Percentiles rank a stretch among this genome's conserved stretches.
phyloP scores from a whole-genome alignment of 2,113 vertebrate genomes.

The Bufo gargarizans region DNA sequence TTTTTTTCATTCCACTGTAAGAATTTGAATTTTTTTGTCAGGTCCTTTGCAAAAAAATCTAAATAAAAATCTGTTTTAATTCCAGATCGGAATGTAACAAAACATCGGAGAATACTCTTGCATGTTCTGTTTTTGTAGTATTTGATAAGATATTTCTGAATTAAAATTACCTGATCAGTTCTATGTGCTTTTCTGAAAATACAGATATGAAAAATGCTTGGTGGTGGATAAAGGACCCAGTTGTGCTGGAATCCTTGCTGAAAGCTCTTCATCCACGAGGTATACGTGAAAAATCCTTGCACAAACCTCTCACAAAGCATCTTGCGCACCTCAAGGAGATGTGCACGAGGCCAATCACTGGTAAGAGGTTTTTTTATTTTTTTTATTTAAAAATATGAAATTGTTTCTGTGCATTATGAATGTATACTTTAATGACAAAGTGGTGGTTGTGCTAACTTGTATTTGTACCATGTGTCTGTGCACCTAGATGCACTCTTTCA shows the following conservation, averaged over 20 bases:
- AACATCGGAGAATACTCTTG: too few relatives aligned
- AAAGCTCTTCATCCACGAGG: conserved; percentile 87
- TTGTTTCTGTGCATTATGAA: too few relatives aligned
- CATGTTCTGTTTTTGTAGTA: not conserved
- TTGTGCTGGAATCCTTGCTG: conserved; percentile 79
- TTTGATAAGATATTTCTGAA: not conserved
- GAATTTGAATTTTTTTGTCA: too few relatives aligned
- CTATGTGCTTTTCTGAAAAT: not conserved
- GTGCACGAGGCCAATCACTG: conserved; percentile 76
- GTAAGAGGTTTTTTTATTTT: conserved; percentile 68
- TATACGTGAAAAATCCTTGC: conserved; percentile 87
- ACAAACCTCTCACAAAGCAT: conserved; percentile 94
- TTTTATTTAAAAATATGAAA: not conserved
- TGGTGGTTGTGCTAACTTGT: not conserved
- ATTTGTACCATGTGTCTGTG: not conserved
- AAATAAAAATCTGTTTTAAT: too few relatives aligned
- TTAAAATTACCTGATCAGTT: not conserved
- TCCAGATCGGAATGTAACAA: too few relatives aligned
- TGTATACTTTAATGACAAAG: too few relatives aligned
- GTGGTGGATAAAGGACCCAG: conserved; percentile 91
- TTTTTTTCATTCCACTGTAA: too few relatives aligned
- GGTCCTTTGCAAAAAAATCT: too few relatives aligned
- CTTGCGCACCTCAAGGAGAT: conserved; percentile 87
- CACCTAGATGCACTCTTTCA: conserved; percentile 83
- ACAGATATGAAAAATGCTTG: conserved; percentile 69